Base-by-base conservation (phyloP, 2,888 invertebrate species). In the Trachelus troglodyta region DNA sequence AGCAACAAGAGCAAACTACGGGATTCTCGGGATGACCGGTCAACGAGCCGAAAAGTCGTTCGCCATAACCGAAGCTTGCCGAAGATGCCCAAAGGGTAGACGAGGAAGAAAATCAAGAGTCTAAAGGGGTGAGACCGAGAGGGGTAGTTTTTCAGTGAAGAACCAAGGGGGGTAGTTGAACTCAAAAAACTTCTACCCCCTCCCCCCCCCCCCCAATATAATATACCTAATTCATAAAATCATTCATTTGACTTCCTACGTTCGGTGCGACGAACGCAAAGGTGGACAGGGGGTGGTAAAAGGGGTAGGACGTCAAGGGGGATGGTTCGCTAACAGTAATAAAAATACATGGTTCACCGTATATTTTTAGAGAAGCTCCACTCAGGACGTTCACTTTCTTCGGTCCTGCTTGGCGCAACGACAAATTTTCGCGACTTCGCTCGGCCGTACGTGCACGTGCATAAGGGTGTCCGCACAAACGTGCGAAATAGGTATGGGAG, bases 321-420 rank as follows among this genome's bases (percentile, higher is more conserved):
- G 23, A 23, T 4, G 23, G 40, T 56, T 56, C 40, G 23, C 23
- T 56, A 56, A 56, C 40, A 56, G 40, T 56, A 56, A 56, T 23
- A 56, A 56, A 56, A 56, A 23, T 56, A 56, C 40, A 23, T 56
- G 40, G 40, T 56, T 56, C 40, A 23, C 15, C 23, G 40, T 56
- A 56, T 56, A 56, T 56, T 56, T 56, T 56, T 56, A 56, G 40
- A 40, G 15, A 56, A 23, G 0, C 71, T 33, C 15, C 31, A 15
- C 71, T 12, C 31, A 34, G 71, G 31, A 71, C 31, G 34, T 71
- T 33, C 71, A 71, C 71, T 71, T 71, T 33, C 34, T 71, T 71
- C 30, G 71, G 71, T 71, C 1, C 30, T 85, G 88, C 89, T 88
- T 89, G 90, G 90, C 90, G 84, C 88, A 89, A 87, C 87, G 89